Evolutionary conservation across 2,888 invertebrate genomes (phyloP), one percentile per base, ranked within the genome.

Genomic region (Mayetiola destructor): DNA sequence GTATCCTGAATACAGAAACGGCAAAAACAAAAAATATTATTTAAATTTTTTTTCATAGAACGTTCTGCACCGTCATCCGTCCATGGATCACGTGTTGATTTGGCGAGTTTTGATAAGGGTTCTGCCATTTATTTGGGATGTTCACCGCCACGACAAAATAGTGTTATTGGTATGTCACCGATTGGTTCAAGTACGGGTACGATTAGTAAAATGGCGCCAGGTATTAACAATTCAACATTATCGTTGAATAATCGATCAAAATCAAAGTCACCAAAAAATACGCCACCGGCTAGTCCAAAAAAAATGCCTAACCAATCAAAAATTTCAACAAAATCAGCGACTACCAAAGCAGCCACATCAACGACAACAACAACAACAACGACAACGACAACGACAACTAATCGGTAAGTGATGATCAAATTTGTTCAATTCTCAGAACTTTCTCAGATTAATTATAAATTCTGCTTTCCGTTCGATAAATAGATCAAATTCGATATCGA

Each of bases 211-310:
- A 9, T 12, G 12, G 12, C 32, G 12, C 12, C 32, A 32, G 32
- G 32, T 12, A 32, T 32, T 32, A 6, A 12, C 12, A n/a, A n/a
- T n/a, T n/a, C n/a, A n/a, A n/a, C n/a, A n/a, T 16, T 30, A 3
- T 53, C 53, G 18, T 9, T 10, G 6, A 32, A 12, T 18, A 40
- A 40, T 12, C 16, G 48, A 20, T 85, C 87, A 14, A 86, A 87
- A 39, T 86, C 86, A 18, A 76, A 78, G 37, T 85, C 87, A 16
- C 88, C 87, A 0, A 78, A 80, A 57, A 73, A 80, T 35, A 87
- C 85, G 40, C 88, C 88, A 52, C 86, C 88, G 54, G 76, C 80
- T 36, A 85, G 87, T 36, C 88, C 88, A 21, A 80, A 82, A 55
- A 81, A 82, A 59, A 80, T 79, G 61, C 76, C 81, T n/a, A 72